A percentile compares a stretch with the other conserved stretches of the same genome.
Conservation (phyloP, 2,113 vertebrate species). For the Xiphophorus hellerii region DNA sequence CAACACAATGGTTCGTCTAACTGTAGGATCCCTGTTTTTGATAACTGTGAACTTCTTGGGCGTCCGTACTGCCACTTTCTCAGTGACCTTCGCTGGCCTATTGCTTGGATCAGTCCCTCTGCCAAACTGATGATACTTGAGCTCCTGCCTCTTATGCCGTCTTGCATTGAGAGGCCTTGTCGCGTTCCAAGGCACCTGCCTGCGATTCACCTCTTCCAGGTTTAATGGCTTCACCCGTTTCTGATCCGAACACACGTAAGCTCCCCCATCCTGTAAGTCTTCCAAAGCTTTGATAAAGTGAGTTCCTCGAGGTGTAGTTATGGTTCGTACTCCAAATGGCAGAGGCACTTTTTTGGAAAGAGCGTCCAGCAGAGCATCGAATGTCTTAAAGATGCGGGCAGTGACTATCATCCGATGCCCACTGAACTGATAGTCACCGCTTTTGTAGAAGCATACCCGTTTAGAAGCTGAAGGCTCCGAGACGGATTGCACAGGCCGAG, state of each 20-base stretch:
- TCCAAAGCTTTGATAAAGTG: constrained; percentile 85
- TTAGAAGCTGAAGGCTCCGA: constrained; percentile 84
- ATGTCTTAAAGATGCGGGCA: constrained; percentile 90
- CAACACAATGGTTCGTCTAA: constrained; percentile 79
- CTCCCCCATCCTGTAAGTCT: constrained; percentile 90
- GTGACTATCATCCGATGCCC: constrained; percentile 91
- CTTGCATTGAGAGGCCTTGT: constrained; percentile 77
- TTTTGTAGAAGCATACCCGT: constrained; percentile 94
- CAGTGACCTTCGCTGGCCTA: constrained; percentile 59
- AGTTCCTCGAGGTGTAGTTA: constrained; percentile 90
- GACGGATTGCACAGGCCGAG: constrained; percentile 61
- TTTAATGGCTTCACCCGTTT: constrained; percentile 91
- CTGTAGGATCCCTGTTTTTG: constrained; percentile 85
- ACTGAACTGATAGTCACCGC: constrained; percentile 90
- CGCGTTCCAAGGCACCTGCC: constrained; percentile 89
- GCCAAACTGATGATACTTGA: constrained; percentile 35
- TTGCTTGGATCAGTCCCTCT: constrained; percentile 59
- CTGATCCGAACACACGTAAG: constrained; percentile 93
- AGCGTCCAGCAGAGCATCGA: constrained; percentile 90
- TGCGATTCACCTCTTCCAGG: constrained; percentile 81
- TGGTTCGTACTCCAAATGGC: constrained; percentile 95
- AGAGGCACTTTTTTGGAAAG: constrained; percentile 92
- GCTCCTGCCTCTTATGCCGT: constrained; percentile 44
- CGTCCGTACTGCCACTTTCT: constrained; percentile 70
- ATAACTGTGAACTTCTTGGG: constrained; percentile 88